A percentile compares a stretch with the other conserved stretches of the same genome.
Conservation (phyloP, 1,140 invertebrate genomes). For the Ips nitidus region DNA sequence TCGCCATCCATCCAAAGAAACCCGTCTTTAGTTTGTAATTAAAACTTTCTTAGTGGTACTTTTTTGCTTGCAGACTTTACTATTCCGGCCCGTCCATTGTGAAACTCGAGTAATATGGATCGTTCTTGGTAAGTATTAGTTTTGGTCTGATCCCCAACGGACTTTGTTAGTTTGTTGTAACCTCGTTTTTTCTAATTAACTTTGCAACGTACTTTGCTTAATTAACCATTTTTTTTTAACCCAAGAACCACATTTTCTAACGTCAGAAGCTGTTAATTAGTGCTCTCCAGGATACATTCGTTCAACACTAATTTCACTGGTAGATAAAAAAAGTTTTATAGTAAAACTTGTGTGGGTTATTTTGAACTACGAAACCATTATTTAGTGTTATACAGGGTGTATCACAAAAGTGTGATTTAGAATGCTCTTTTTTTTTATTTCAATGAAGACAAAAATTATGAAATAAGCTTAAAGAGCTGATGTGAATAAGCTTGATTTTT, state of each 20-base stretch:
- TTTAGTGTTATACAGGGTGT: too few relatives aligned
- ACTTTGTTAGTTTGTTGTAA: not conserved
- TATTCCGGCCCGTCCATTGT: conserved; percentile 21
- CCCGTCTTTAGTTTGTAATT: not conserved
- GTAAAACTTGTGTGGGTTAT: too few relatives aligned
- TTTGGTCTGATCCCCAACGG: not conserved
- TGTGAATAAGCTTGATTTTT: too few relatives aligned
- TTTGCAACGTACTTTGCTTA: not conserved
- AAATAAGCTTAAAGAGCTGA: too few relatives aligned
- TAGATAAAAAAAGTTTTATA: too few relatives aligned
- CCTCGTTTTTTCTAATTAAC: not conserved
- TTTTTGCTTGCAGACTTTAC: conserved; percentile 21
- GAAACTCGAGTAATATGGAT: conserved; percentile 23
- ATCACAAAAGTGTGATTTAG: too few relatives aligned
- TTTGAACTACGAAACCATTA: too few relatives aligned
- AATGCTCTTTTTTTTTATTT: too few relatives aligned
- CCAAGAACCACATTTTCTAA: not conserved
- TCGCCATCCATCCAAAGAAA: not conserved
- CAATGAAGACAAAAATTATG: too few relatives aligned
- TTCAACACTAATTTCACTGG: not conserved
- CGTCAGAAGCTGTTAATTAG: not conserved
- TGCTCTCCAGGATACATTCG: not conserved
- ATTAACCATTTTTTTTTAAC: not conserved
- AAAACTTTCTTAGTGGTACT: not conserved
- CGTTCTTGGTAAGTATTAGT: conserved; percentile 22